Evolutionary conservation across 2,888 invertebrate species (phyloP).

Genomic region (Nephrotoma flavescens): DNA sequence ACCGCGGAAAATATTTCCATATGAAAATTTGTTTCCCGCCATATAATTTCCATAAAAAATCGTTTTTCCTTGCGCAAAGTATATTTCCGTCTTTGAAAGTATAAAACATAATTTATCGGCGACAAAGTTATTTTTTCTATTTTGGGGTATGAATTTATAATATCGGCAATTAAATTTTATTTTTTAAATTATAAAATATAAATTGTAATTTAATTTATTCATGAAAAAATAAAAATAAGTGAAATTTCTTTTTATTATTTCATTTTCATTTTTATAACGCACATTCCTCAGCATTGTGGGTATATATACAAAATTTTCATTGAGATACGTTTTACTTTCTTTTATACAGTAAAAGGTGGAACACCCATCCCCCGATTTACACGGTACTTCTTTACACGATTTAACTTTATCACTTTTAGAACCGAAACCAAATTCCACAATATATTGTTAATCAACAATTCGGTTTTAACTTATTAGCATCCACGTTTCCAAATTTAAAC

Average conservation of each 20-base stretch:
- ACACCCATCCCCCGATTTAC: no score
- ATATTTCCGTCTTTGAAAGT: not conserved
- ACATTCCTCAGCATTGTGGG: no score
- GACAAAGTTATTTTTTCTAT: not conserved
- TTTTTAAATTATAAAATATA: not conserved
- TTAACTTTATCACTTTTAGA: no score
- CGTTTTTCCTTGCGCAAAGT: not conserved
- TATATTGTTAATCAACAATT: no score
- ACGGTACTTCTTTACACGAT: no score
- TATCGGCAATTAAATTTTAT: not conserved
- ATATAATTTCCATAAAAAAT: no score
- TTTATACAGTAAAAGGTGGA: no score
- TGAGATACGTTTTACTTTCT: no score
- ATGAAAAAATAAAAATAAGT: not conserved
- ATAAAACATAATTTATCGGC: not conserved
- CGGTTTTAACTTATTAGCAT: no score
- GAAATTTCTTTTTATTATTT: not conserved
- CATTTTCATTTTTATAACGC: not conserved
- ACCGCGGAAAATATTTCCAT: not conserved
- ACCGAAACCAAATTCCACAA: no score
- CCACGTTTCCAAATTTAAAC: no score
- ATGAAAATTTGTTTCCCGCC: not conserved
- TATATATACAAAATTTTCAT: no score
- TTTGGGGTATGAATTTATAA: not conserved
- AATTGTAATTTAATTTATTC: not conserved